phyloP scores from a whole-genome alignment of 2,113 vertebrate genomes.

The Athene cunicularia region DNA sequence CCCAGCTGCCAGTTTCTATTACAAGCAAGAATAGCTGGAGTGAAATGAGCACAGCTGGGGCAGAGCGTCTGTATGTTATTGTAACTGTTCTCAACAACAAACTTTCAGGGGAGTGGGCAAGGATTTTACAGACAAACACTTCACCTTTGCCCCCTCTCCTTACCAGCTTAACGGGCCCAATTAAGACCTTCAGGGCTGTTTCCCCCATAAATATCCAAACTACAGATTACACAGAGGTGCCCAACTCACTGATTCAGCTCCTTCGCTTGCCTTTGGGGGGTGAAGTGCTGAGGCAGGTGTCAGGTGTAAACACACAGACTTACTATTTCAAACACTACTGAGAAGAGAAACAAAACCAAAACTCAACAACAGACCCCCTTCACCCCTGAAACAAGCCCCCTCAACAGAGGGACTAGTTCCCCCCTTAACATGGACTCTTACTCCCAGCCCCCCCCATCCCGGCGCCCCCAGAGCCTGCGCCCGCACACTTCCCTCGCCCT shows the following conservation, averaged over 20 bases:
- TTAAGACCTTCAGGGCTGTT: background rate
- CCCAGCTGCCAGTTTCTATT: background rate
- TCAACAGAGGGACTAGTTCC: too few relatives aligned
- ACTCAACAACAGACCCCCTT: background rate
- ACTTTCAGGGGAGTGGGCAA: background rate
- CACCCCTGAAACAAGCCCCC: background rate
- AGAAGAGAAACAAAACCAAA: background rate
- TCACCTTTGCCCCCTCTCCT: background rate
- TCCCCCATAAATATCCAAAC: background rate
- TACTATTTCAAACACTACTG: background rate
- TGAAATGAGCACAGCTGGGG: accelerated
- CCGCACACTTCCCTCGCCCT: too few relatives aligned
- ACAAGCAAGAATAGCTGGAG: background rate
- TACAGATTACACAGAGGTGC: accelerated
- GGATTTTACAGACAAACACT: background rate
- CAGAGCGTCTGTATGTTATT: accelerated
- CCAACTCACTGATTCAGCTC: too few relatives aligned
- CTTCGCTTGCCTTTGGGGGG: background rate
- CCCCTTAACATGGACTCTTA: background rate
- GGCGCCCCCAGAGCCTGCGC: too few relatives aligned
- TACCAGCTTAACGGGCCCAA: background rate
- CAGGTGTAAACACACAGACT: background rate
- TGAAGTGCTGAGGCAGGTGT: background rate
- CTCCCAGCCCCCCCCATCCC: background rate
- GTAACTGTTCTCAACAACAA: background rate